These are phyloP conservation scores for Buphagus erythrorhynchus DNA, from an alignment of 2,797 vertebrate species.

Conservation along the genomic window DNA sequence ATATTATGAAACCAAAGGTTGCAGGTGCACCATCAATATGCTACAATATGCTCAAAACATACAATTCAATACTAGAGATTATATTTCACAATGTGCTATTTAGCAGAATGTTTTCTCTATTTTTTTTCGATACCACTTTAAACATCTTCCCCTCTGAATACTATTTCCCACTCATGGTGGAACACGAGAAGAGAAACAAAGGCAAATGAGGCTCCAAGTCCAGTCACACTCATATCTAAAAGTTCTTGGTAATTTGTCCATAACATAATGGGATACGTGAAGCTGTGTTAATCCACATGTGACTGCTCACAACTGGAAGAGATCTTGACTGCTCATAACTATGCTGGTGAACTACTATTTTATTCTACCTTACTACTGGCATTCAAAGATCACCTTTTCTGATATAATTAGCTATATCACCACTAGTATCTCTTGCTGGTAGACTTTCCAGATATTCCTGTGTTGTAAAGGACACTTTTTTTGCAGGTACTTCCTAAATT, in stretches of 20 bases:
- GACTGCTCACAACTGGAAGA: background rate
- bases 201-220: background rate
- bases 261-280: background rate
- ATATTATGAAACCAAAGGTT: background rate
- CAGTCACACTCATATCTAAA: rapidly evolving
- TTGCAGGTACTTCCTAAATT: background rate
- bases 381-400: background rate
- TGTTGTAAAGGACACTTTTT: background rate
- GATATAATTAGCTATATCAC: background rate
- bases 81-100: background rate
- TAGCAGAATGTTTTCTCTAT: background rate
- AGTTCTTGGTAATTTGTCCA: background rate
- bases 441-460: background rate
- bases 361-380: background rate
- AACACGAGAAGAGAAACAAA: background rate
- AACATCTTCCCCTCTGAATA: background rate
- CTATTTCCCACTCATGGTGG: background rate
- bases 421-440: background rate
- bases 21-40: background rate
- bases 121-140: background rate
- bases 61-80: background rate
- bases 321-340: background rate
- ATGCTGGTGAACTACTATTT: background rate
- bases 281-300: background rate
- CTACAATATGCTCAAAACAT: background rate